Evolutionary conservation across 2,888 invertebrate species (phyloP), one percentile per base, ranked within the genome.

Genomic region (Myopa tessellatipennis): DNA sequence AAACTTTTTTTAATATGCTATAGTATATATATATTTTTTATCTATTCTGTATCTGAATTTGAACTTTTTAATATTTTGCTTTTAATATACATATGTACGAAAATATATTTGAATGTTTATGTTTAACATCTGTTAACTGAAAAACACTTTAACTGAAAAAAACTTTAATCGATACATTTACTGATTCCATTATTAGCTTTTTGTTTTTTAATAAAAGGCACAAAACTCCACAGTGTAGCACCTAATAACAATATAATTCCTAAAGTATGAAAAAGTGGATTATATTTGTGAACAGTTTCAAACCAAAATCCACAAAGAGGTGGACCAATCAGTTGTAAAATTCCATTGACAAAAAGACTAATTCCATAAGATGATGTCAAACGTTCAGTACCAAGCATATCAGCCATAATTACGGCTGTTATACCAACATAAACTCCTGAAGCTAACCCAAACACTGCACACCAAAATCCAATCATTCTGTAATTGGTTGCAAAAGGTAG

Each of bases 401-500:
- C 96, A 0, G 95, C 95, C 95, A 96, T 95, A 4, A 96, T 95
- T 60, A 96, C 93, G 0, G 96, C 95, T 0, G 95, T 95, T 16
- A 96, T 93, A 4, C 96, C 96, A 0, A 95, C 95, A 86, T 96
- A 96, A 3, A 94, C 92, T 12, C 96, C 96, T 0, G 96, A 95
- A 4, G 95, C 94, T 18, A 96, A 89, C 3, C 96, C 96, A 84
- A 96, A 96, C 0, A 94, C 85, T 0, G 93, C 92, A 87, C 95
- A 96, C 85, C 93, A 94, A 45, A 91, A 90, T 72, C 94, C 92
- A 1, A 95, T 91, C 70, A 91, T 90, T 0, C 89, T 86, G 86
- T 95, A 96, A 60, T 91, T 91, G 0, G 89, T 86, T n/a, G 93
- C 92, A 40, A 94, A 88, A 0, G 96, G 96, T 80, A 96, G 89